Percentiles rank a stretch among this genome's conserved stretches.
Conservation (phyloP, 2,888 invertebrate genomes). For the Phanerotoma sp. region DNA sequence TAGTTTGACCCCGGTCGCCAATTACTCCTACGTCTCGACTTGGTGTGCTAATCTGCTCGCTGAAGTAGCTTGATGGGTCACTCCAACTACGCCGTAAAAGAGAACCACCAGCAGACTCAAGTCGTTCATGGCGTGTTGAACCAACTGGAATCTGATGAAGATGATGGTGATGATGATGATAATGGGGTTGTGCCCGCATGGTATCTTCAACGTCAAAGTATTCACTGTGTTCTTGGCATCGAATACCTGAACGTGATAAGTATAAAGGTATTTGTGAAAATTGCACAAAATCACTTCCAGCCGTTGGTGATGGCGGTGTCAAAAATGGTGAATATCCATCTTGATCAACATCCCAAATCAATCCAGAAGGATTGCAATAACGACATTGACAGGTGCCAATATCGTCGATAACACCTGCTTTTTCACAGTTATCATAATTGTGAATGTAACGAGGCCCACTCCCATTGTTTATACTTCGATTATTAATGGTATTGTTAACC, state of each 20-base stretch:
- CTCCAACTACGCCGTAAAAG: constrained; percentile 66
- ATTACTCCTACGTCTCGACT: constrained; percentile 56
- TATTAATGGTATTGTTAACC: constrained; percentile 20
- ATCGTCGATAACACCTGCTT: constrained; percentile 38
- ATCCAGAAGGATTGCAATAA: constrained; percentile 73
- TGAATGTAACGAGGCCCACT: constrained; percentile 28
- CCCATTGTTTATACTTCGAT: constrained; percentile 5
- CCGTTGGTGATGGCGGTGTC: constrained; percentile 53
- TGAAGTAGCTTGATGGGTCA: constrained; percentile 61
- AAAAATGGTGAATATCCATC: constrained; percentile 62
- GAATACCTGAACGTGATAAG: constrained; percentile 33
- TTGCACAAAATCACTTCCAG: constrained; percentile 28
- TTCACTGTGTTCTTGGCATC: constrained; percentile 37
- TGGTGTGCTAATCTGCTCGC: constrained; percentile 48
- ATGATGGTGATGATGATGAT: constrained; percentile 28
- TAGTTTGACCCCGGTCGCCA: constrained; percentile 50
- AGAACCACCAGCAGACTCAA: constrained; percentile 31
- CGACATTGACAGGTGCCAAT: constrained; percentile 67
- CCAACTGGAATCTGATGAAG: constrained; percentile 21
- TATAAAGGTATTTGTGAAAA: constrained; percentile 34
- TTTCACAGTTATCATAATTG: constrained; percentile 38
- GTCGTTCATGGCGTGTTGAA: constrained; percentile 12
- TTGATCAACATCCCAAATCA: constrained; percentile 74
- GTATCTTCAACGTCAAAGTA: constrained; percentile 21
- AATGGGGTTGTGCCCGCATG: constrained; percentile 21